Evolutionary conservation across 2,888 invertebrate genomes (phyloP).

Genomic region (Synergus japonicus): DNA sequence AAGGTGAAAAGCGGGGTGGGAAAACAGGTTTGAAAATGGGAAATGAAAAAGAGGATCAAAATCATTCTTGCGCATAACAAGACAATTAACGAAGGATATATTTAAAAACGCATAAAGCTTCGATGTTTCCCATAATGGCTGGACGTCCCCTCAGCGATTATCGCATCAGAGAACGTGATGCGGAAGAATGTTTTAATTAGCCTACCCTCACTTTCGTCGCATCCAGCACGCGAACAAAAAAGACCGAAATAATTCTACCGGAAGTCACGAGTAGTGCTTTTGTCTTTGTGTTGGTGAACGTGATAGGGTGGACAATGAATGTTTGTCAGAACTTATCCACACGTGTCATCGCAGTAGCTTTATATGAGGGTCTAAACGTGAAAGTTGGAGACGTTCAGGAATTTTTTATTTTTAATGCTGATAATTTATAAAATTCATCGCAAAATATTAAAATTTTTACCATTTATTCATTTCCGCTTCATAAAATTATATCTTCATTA

Average conservation of each 20-base stretch:
- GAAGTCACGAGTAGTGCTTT: background rate
- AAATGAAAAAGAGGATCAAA: background rate
- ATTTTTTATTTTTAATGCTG: too few species aligned
- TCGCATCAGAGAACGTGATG: background rate
- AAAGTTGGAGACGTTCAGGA: conserved; percentile 37
- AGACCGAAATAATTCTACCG: background rate
- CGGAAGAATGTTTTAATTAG: background rate
- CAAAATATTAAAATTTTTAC: too few species aligned
- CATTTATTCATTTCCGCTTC: too few species aligned
- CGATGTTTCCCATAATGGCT: background rate
- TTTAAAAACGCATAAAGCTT: background rate
- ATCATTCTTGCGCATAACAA: too few species aligned
- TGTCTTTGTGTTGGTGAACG: background rate
- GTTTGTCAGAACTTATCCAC: conserved; percentile 63
- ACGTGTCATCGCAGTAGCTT: conserved; percentile 60
- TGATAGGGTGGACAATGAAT: conserved; percentile 51
- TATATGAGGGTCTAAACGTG: conserved; percentile 57
- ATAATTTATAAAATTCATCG: too few species aligned
- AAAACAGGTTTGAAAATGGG: too few species aligned
- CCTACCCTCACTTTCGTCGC: background rate
- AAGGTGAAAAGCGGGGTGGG: too few species aligned
- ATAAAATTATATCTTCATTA: too few species aligned
- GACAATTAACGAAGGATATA: background rate
- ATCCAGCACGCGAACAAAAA: background rate
- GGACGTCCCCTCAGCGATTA: background rate